Percentiles rank a stretch among this genome's conserved stretches.
Evolutionary conservation across 2,888 invertebrate genomes (phyloP).

Genomic region (Fissipunctia ypsillon): DNA sequence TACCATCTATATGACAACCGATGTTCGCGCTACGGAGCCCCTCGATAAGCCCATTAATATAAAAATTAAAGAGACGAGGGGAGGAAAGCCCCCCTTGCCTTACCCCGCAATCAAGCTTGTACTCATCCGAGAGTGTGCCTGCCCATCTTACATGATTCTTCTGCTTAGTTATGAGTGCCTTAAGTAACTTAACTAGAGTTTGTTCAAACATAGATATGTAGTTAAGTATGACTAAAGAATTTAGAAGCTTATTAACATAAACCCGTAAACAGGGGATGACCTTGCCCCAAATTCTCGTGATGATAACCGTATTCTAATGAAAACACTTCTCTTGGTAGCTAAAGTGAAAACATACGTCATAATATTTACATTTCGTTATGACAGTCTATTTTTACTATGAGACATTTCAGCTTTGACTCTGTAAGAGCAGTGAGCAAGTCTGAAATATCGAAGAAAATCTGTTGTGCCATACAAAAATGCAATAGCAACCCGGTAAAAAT

Average conservation of each 20-base stretch:
- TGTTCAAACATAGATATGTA: neutral
- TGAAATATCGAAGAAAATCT: neutral
- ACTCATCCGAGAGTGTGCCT: too few relatives aligned
- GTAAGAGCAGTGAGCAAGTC: neutral
- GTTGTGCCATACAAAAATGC: neutral
- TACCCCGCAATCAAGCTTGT: too few relatives aligned
- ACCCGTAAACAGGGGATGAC: constrained; percentile 36
- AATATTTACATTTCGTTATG: constrained; percentile 31
- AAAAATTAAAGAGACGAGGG: too few relatives aligned
- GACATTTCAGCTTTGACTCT: neutral
- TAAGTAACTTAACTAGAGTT: constrained; percentile 5
- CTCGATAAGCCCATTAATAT: too few relatives aligned
- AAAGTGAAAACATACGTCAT: constrained; percentile 33
- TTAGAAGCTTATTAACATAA: constrained; percentile 43
- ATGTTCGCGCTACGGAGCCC: too few relatives aligned
- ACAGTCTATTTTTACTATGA: neutral
- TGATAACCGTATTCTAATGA: constrained; percentile 55
- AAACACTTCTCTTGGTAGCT: constrained; percentile 62
- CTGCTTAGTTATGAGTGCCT: too few relatives aligned
- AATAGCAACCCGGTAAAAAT: neutral
- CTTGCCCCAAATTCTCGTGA: constrained; percentile 48
- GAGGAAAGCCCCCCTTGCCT: too few relatives aligned
- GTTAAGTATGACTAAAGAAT: constrained; percentile 14
- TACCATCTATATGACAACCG: too few relatives aligned
- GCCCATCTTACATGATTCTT: too few relatives aligned